Evolutionary conservation across 2,113 vertebrate species (phyloP).

Genomic region (Callopanchax toddi): DNA sequence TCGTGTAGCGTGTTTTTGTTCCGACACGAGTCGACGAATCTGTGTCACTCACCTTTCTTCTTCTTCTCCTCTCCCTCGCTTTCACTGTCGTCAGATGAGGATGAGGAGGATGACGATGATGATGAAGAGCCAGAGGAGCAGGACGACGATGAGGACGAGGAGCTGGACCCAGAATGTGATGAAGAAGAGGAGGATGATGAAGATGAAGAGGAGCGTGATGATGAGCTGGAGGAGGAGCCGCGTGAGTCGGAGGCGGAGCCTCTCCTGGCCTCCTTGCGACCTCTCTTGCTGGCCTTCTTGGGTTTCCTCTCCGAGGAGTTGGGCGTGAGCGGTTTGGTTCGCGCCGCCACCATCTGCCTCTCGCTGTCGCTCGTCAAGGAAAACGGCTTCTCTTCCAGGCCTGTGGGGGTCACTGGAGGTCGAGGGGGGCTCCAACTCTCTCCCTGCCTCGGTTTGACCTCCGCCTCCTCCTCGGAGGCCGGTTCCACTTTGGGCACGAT

Average conservation of each 20-base stretch:
- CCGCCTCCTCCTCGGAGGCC: constrained; percentile 82
- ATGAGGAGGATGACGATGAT: constrained; percentile 91
- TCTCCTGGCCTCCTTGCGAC: constrained; percentile 74
- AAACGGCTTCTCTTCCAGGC: constrained; percentile 81
- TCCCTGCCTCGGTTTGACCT: constrained; percentile 77
- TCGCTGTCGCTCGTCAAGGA: constrained; percentile 67
- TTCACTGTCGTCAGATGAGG: constrained; percentile 93
- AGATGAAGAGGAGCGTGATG: constrained; percentile 92
- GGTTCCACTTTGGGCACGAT: constrained; percentile 85
- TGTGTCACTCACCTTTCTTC: constrained; percentile 72
- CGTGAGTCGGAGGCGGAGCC: constrained; percentile 90
- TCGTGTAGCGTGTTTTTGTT: no score
- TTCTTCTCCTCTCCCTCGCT: constrained; percentile 84
- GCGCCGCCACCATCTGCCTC: constrained; percentile 91
- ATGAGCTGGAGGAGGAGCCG: constrained; percentile 84
- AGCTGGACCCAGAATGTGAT: constrained; percentile 81
- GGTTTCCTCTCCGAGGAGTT: constrained; percentile 91
- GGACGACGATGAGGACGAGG: constrained; percentile 89
- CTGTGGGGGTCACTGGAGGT: constrained; percentile 77
- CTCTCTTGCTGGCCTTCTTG: constrained; percentile 78
- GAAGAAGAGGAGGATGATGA: constrained; percentile 94
- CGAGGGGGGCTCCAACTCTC: constrained; percentile 83
- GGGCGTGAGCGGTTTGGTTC: constrained; percentile 93
- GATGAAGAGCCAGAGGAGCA: constrained; percentile 94
- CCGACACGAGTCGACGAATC: neutral